Evolutionary conservation across 1,140 invertebrate species (phyloP).

Genomic region (Drosophila pallidifrons): DNA sequence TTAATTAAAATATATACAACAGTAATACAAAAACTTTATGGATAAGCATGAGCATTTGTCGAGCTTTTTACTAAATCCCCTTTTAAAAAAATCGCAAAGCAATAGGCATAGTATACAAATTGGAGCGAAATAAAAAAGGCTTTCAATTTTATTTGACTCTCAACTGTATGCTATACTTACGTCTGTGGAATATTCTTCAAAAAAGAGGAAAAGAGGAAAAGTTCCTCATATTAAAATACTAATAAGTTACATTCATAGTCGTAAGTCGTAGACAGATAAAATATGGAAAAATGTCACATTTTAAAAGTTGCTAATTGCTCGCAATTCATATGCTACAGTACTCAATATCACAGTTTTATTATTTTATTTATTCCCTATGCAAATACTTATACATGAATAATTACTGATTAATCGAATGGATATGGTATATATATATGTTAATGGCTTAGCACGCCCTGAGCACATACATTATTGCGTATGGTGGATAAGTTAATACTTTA

Average conservation of each 20-base stretch:
- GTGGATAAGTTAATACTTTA: constrained; percentile 6
- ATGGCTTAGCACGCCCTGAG: constrained; percentile 37
- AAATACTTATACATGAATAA: constrained; percentile 13
- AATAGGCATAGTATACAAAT: not conserved
- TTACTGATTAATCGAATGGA: constrained; percentile 10
- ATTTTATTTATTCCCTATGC: constrained; percentile 10
- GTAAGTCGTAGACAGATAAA: constrained; percentile 1
- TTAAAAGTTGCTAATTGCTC: constrained; percentile 37
- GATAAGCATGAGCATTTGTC: constrained; percentile 3
- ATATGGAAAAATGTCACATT: constrained; percentile 13
- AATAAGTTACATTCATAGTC: not conserved
- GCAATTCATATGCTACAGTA: constrained; percentile 42
- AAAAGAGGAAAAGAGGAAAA: not conserved
- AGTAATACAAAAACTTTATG: constrained; percentile 10
- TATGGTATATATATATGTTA: constrained; percentile 19
- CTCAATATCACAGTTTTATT: constrained; percentile 47
- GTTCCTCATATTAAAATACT: not conserved
- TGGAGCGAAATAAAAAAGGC: not conserved
- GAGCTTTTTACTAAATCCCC: not conserved
- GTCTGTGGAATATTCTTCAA: not conserved
- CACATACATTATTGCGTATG: constrained; percentile 24
- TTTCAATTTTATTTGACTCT: not conserved
- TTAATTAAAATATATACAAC: constrained; percentile 5
- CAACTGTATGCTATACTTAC: not conserved
- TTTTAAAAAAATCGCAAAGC: not conserved